Conservation (phyloP, 1,140 invertebrate genomes). For the Drosophila bocqueti region DNA sequence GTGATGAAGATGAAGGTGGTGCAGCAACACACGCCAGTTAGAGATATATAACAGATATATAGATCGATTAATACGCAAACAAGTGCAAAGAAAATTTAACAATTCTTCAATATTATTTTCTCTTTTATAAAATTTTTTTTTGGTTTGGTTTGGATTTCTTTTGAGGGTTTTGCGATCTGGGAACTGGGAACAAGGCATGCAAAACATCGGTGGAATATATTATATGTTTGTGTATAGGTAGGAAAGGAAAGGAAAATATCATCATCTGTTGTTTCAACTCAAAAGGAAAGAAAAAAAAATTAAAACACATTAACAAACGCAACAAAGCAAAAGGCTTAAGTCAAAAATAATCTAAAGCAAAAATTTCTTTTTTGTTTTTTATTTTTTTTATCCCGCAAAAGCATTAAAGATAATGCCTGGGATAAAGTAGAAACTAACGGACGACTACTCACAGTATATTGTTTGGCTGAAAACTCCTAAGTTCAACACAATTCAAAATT, state of each 20-base stretch:
- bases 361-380: slow-evolving; percentile 18
- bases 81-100: slow-evolving; percentile 64
- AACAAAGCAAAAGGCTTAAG: slow-evolving; percentile 61
- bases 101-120: slow-evolving; percentile 5
- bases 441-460: slow-evolving; percentile 85
- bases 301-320: slow-evolving; percentile 44
- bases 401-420: slow-evolving; percentile 37
- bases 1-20: slow-evolving; percentile 26
- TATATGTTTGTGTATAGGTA: slow-evolving; percentile 7
- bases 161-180: slow-evolving; percentile 12
- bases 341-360: slow-evolving; percentile 51
- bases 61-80: slow-evolving; percentile 30
- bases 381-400: slow-evolving; percentile 23
- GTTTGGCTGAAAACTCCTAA: slow-evolving; percentile 85
- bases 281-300: slow-evolving; percentile 29
- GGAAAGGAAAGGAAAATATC: slow-evolving; percentile 11
- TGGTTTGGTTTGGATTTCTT: slow-evolving; percentile 7
- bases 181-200: slow-evolving; percentile 44
- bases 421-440: slow-evolving; percentile 40
- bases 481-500: slow-evolving; percentile 58
- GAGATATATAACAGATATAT: slow-evolving; percentile 27
- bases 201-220: slow-evolving; percentile 21
- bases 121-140: neutral
- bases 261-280: slow-evolving; percentile 18
- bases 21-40: slow-evolving; percentile 27